A percentile compares a stretch with the other conserved stretches of the same genome.
phyloP scores from a whole-genome alignment of 2,797 vertebrate species.

The Paratrypauchen microcephalus region DNA sequence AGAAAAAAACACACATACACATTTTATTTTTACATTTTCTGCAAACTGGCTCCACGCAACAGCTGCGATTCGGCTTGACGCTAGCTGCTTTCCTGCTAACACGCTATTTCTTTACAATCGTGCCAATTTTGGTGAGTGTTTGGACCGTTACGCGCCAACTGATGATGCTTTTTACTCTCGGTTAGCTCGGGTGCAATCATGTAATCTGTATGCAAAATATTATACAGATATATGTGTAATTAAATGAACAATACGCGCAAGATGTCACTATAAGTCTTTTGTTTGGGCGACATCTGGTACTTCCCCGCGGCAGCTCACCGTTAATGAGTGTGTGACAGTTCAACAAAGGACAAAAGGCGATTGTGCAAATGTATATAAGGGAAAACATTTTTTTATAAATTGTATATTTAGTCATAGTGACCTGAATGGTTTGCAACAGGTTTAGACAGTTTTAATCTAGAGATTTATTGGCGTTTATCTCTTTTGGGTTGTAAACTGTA shows the following conservation, averaged over 20 bases:
- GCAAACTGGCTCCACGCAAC: neutral
- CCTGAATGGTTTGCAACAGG: neutral
- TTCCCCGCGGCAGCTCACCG: constrained; percentile 8
- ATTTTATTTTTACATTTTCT: neutral
- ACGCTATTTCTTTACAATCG: neutral
- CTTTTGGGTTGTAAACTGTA: neutral
- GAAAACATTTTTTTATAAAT: too few relatives aligned
- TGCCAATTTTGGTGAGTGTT: neutral
- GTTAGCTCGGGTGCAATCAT: neutral
- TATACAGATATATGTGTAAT: neutral
- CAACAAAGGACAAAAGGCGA: neutral
- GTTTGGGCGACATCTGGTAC: constrained; percentile 2
- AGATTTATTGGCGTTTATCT: neutral
- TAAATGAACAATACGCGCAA: neutral
- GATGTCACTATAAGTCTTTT: neutral
- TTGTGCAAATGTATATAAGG: neutral
- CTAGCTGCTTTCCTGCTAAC: constrained; percentile 2
- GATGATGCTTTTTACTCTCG: neutral
- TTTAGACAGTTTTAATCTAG: neutral
- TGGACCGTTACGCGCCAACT: neutral
- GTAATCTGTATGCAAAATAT: neutral
- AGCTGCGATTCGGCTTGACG: neutral
- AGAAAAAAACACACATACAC: neutral
- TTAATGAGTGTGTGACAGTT: neutral
- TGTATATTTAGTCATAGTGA: too few relatives aligned